Evolutionary conservation across 2,888 invertebrate genomes (phyloP).

Genomic region (Sphinx pinastri): DNA sequence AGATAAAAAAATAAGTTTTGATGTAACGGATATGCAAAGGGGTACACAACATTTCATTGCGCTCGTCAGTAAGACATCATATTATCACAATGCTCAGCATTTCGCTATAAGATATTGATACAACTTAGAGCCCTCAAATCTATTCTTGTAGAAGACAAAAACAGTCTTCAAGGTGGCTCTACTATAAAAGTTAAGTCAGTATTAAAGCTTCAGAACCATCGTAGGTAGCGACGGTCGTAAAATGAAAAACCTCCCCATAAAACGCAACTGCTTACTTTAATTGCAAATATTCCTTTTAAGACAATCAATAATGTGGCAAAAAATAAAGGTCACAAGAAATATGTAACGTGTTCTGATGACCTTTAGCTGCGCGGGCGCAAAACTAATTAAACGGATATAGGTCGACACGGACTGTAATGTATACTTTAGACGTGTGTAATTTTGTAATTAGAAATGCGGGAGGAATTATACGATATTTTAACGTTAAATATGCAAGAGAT

Average conservation of each 20-base stretch:
- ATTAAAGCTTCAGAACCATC: too few relatives aligned
- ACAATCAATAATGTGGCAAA: slow-evolving; percentile 30
- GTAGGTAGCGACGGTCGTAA: not conserved
- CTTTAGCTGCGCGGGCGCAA: slow-evolving; percentile 42
- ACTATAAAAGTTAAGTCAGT: too few relatives aligned
- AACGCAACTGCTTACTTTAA: slow-evolving; percentile 7
- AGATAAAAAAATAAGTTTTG: too few relatives aligned
- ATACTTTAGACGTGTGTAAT: not conserved
- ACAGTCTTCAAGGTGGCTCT: too few relatives aligned
- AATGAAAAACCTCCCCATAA: not conserved
- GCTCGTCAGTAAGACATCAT: too few relatives aligned
- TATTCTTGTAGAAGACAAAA: too few relatives aligned
- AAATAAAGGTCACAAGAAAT: slow-evolving; percentile 54
- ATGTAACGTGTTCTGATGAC: slow-evolving; percentile 61
- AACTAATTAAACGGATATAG: slow-evolving; percentile 6
- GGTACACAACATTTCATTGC: too few relatives aligned
- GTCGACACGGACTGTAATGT: slow-evolving; percentile 8
- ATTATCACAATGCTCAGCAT: too few relatives aligned
- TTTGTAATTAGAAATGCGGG: not conserved
- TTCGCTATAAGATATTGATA: too few relatives aligned
- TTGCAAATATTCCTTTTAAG: slow-evolving; percentile 23
- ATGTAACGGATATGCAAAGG: too few relatives aligned
- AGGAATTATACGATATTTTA: not conserved
- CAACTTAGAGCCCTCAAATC: too few relatives aligned
- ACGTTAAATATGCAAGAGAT: too few relatives aligned